These are phyloP conservation scores for Leucopternis melanops DNA, from an alignment of 2,113 vertebrate species.

Conservation along the genomic window DNA sequence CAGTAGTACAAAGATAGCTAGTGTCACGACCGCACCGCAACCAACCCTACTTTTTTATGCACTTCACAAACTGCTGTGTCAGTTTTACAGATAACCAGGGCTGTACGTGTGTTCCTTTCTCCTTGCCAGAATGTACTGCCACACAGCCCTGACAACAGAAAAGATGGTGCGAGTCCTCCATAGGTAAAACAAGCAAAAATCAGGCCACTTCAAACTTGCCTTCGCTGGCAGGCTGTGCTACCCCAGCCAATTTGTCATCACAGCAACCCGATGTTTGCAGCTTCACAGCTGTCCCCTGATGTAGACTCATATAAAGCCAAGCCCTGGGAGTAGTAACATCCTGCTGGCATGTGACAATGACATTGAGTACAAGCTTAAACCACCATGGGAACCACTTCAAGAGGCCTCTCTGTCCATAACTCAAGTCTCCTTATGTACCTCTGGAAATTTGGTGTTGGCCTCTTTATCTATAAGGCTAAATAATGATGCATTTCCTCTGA, in stretches of 20 bases:
- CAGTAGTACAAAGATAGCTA: too few relatives aligned
- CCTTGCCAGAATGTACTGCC: not conserved
- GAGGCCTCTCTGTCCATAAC: not conserved
- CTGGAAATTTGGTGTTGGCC: not conserved
- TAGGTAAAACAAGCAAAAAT: not conserved
- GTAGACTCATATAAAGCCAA: not conserved
- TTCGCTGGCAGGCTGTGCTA: not conserved
- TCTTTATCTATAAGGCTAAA: not conserved
- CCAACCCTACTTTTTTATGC: too few relatives aligned
- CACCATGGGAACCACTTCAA: not conserved
- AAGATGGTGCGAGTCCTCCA: rapidly evolving
- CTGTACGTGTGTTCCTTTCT: not conserved
- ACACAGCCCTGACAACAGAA: not conserved
- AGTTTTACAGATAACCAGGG: not conserved
- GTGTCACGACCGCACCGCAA: too few relatives aligned
- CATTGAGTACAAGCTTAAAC: not conserved
- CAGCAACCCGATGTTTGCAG: not conserved
- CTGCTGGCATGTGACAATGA: not conserved
- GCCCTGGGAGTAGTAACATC: not conserved
- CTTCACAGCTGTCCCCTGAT: not conserved
- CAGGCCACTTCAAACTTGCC: not conserved
- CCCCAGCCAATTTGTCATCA: not conserved
- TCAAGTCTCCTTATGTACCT: not conserved
- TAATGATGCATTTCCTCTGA: not conserved
- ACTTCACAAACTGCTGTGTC: not conserved